phyloP scores from a whole-genome alignment of 1,140 invertebrate species.

The Goniozus legneri region DNA sequence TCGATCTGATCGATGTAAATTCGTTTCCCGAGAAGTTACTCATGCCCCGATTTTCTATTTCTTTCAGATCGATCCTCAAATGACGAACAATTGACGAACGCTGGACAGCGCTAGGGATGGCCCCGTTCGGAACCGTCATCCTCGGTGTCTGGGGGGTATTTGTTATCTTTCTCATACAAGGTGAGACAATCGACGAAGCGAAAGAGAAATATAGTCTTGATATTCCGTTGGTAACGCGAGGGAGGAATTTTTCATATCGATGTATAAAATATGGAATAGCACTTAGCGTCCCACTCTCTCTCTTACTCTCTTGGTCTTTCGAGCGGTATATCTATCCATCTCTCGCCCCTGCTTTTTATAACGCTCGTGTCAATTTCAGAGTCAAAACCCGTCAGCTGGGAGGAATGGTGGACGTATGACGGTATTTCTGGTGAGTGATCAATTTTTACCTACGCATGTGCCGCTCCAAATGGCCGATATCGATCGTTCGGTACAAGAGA shows the following conservation, averaged over 20 bases:
- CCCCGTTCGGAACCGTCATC: constrained; percentile 48
- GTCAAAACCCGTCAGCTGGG: constrained; percentile 72
- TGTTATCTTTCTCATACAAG: constrained; percentile 49
- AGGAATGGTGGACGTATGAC: constrained; percentile 93
- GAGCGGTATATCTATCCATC: background rate
- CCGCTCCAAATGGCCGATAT: too few species aligned
- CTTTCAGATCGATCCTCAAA: constrained; percentile 37
- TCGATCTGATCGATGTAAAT: too few species aligned
- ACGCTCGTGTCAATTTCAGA: constrained; percentile 28
- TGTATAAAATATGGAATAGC: too few species aligned
- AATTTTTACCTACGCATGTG: too few species aligned
- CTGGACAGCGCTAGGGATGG: constrained; percentile 45
- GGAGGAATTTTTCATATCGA: too few species aligned
- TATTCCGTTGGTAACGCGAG: too few species aligned
- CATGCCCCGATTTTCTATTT: constrained; percentile 27
- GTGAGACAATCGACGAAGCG: too few species aligned
- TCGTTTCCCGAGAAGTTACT: too few species aligned
- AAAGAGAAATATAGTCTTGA: too few species aligned
- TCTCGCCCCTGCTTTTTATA: constrained; percentile 11
- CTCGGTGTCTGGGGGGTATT: constrained; percentile 51
- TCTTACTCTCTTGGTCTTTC: too few species aligned
- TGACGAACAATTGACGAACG: constrained; percentile 50
- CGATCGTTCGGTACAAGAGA: too few species aligned
- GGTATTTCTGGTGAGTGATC: constrained; percentile 79
- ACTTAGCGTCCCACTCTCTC: too few species aligned